These are phyloP conservation scores for Corticium candelabrum DNA, from an alignment of 37 sponge, comb jelly and placozoan species.

Conservation along the genomic window DNA sequence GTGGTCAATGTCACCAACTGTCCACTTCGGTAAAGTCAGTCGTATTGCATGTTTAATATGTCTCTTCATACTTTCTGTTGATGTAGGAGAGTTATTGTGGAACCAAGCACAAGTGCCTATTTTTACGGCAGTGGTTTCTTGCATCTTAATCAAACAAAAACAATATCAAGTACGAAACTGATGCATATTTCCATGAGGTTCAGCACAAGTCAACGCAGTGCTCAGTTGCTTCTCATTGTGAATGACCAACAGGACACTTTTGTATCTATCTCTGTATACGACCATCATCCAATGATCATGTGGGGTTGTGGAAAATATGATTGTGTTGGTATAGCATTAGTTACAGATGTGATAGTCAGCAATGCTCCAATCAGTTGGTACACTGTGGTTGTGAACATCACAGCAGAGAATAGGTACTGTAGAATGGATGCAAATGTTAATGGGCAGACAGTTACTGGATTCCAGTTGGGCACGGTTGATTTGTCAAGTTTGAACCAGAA, in stretches of 20 bases:
- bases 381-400: not conserved
- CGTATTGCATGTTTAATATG: no score
- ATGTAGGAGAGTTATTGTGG: no score
- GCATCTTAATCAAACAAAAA: not conserved
- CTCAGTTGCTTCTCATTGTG: not conserved
- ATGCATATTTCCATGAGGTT: not conserved
- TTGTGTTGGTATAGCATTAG: not conserved
- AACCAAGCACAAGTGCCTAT: no score
- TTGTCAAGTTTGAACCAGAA: not conserved
- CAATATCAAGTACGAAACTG: no score
- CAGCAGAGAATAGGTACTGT: not conserved
- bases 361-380: not conserved
- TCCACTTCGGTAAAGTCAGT: no score
- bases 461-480: not conserved
- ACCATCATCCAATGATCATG: not conserved
- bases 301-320: not conserved
- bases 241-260: not conserved
- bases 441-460: not conserved
- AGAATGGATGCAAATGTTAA: not conserved
- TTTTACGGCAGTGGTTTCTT: not conserved
- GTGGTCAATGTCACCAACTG: no score
- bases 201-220: not conserved
- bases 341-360: not conserved
- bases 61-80: no score
- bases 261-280: not conserved